phyloP scores from a whole-genome alignment of 2,113 vertebrate genomes.

The Podiceps cristatus region DNA sequence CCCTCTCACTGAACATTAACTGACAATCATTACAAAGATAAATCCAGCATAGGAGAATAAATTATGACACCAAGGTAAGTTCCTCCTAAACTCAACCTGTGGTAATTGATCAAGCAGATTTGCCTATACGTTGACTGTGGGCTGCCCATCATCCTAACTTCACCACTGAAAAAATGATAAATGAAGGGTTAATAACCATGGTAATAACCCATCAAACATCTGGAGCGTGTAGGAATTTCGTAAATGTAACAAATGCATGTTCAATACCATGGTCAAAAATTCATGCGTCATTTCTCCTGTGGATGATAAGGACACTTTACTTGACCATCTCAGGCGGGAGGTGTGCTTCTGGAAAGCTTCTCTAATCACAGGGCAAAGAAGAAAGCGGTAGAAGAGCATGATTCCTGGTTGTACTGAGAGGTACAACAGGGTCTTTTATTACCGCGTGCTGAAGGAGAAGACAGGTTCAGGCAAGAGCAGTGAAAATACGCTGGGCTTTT shows the following conservation, averaged over 20 bases:
- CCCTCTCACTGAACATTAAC: neutral
- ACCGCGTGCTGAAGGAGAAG: neutral
- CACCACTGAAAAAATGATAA: neutral
- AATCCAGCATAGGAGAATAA: neutral
- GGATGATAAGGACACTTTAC: neutral
- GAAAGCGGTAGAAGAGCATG: neutral
- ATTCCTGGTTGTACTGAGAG: neutral
- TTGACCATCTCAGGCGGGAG: neutral
- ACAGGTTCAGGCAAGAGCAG: neutral
- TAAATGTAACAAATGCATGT: neutral
- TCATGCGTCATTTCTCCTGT: neutral
- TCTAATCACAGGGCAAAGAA: neutral
- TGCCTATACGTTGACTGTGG: rapidly evolving
- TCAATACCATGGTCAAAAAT: neutral
- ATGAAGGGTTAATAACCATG: neutral
- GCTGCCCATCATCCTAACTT: neutral
- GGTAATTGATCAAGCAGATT: neutral
- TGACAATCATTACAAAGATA: neutral
- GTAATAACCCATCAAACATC: neutral
- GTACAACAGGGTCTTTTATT: neutral
- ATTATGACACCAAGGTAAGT: neutral
- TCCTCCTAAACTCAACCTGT: neutral
- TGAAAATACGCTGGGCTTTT: neutral
- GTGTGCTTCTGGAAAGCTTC: neutral
- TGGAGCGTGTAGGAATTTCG: neutral